These are phyloP conservation scores for Sclerurus mexicanus DNA, from an alignment of 2,113 vertebrate genomes.

Conservation along the genomic window DNA sequence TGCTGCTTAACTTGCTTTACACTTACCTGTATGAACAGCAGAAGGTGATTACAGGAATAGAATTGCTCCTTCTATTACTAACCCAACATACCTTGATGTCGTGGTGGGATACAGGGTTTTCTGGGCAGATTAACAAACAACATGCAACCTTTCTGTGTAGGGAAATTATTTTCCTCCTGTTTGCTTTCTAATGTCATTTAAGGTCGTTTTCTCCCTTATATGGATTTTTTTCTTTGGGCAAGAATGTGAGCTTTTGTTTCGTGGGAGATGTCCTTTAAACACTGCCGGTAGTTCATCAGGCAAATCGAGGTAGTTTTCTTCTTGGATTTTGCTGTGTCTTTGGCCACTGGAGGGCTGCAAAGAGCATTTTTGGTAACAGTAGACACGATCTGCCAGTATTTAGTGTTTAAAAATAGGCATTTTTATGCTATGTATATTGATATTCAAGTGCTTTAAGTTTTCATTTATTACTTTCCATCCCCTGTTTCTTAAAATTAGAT, in stretches of 20 bases:
- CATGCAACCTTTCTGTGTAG: rapidly evolving
- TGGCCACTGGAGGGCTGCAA: conserved; percentile 75
- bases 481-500: background rate
- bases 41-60: background rate
- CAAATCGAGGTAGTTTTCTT: background rate
- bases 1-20: background rate
- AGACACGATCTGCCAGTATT: background rate
- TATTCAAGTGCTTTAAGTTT: background rate
- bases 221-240: background rate
- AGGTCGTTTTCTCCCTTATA: background rate
- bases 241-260: background rate
- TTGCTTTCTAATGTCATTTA: background rate
- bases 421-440: conserved; percentile 8
- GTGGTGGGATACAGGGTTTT: background rate
- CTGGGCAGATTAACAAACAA: background rate
- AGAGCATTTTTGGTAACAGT: conserved; percentile 51
- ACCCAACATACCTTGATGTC: background rate
- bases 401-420: conserved; percentile 24
- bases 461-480: background rate
- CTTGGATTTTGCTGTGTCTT: background rate
- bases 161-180: background rate
- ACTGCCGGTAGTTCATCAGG: background rate
- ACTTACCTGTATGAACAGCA: background rate
- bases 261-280: background rate
- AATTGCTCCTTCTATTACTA: background rate